Conservation (phyloP, 2,113 vertebrate genomes). For the Pseudois nayaur region DNA sequence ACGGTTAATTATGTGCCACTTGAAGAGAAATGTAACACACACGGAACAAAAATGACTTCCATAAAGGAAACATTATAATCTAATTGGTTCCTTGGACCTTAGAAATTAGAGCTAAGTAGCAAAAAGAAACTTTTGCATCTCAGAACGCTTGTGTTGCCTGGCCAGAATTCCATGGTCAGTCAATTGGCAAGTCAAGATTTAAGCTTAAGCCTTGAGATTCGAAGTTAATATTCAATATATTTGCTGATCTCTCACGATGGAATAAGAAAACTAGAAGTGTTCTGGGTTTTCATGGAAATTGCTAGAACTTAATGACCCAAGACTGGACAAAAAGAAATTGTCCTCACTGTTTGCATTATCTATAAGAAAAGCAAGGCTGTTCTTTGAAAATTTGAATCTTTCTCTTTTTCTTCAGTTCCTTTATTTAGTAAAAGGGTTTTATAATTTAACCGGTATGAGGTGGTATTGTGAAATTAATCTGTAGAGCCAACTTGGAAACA, state of each 20-base stretch:
- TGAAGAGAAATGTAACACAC: background rate
- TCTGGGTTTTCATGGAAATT: background rate
- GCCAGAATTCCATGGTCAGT: background rate
- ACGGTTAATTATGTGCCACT: background rate
- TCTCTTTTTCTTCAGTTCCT: background rate
- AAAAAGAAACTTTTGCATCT: conserved; percentile 1
- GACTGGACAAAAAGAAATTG: background rate
- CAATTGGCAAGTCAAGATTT: background rate
- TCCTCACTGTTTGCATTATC: background rate
- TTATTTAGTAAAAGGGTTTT: background rate
- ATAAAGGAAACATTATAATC: conserved; percentile 9
- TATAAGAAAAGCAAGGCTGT: background rate
- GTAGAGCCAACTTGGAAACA: background rate
- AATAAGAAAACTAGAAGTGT: background rate
- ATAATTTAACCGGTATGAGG: background rate
- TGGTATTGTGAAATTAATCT: background rate
- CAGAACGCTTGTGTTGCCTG: background rate
- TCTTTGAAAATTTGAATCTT: background rate
- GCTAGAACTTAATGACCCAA: background rate
- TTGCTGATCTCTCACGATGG: background rate
- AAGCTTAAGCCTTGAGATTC: background rate
- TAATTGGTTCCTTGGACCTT: background rate
- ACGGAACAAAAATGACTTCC: conserved; percentile 32
- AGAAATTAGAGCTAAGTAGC: conserved; percentile 18
- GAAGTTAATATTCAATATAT: background rate